Percentiles rank a stretch among this genome's conserved stretches.
Conservation (phyloP, 2,797 vertebrate species). For the Tympanoctomys barrerae region DNA sequence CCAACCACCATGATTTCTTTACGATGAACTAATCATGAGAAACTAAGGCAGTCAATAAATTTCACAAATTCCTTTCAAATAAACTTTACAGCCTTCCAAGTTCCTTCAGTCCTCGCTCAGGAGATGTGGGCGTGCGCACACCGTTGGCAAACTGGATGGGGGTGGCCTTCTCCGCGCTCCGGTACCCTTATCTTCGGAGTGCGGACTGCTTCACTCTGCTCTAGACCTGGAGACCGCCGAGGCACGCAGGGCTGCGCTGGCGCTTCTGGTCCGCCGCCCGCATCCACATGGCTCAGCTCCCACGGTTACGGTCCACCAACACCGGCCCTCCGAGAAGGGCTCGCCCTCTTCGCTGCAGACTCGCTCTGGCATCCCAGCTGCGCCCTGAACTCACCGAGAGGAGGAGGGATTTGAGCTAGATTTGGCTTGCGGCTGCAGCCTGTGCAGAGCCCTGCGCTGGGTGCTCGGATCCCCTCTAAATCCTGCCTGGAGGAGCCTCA, state of each 20-base stretch:
- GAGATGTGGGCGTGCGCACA: not conserved
- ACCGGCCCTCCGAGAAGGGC: not conserved
- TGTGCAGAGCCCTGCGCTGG: not conserved
- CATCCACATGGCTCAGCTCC: too few relatives aligned
- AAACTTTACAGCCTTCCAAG: not conserved
- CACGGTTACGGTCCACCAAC: not conserved
- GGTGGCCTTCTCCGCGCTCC: rapidly evolving
- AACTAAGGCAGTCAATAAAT: not conserved
- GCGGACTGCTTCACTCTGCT: not conserved
- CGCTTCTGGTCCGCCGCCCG: not conserved
- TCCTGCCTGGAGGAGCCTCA: not conserved
- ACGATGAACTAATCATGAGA: not conserved
- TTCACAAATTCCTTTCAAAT: not conserved
- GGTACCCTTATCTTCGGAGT: not conserved
- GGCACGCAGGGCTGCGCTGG: too few relatives aligned
- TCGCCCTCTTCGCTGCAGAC: not conserved
- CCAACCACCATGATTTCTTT: conserved; percentile 13
- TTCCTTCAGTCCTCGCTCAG: not conserved
- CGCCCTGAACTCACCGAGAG: not conserved
- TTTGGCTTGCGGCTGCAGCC: not conserved
- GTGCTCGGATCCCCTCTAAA: not conserved
- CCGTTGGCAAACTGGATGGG: not conserved
- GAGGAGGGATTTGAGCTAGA: not conserved
- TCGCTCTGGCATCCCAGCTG: not conserved
- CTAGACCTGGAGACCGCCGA: not conserved